Base-by-base conservation (phyloP, 2,888 invertebrate genomes). In the Ganaspis brasiliensis region DNA sequence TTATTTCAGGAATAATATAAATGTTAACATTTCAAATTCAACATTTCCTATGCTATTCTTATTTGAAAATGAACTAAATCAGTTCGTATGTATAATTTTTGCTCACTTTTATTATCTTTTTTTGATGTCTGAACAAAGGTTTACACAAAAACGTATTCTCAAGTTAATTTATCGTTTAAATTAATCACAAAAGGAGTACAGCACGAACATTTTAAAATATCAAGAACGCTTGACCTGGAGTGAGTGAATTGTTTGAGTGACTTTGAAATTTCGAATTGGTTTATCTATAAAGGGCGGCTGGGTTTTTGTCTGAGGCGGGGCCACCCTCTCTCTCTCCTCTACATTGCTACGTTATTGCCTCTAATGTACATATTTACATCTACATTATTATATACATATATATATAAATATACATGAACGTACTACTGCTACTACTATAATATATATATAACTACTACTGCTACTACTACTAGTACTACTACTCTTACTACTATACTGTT, bases 261-360 rank as follows among this genome's bases (percentile, higher is more conserved):
- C n/a, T 67, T n/a, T 59, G 31, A n/a, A 24, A 26, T 45, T 14
- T 3, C 1, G 3, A 67, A 75, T 79, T 78, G 77, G 73, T 82
- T 79, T 79, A 73, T 78, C 77, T 79, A 79, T 83, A 79, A 85
- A 84, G 89, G 90, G 90, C 89, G 90, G 89, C 90, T 88, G 88
- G 87, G 86, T 83, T 84, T 24, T 45, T 83, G 87, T 89, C 86
- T 85, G 87, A 85, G 89, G 88, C 87, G 88, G 90, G 90, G 89
- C 87, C 88, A 88, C 79, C 83, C 87, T 89, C 84, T 85, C 84
- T 85, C 87, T 88, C 87, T 88, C 88, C 87, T 88, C 87, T 89
- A 86, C 88, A 87, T 90, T 90, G 87, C 89, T 90, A 91, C 89
- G 87, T 89, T 88, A 87, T 86, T 90, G 89, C 89, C 90, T 91